Percentiles rank a stretch among this genome's conserved stretches.
Conservation (phyloP, 2,888 invertebrate genomes). For the Euproctis similis region DNA sequence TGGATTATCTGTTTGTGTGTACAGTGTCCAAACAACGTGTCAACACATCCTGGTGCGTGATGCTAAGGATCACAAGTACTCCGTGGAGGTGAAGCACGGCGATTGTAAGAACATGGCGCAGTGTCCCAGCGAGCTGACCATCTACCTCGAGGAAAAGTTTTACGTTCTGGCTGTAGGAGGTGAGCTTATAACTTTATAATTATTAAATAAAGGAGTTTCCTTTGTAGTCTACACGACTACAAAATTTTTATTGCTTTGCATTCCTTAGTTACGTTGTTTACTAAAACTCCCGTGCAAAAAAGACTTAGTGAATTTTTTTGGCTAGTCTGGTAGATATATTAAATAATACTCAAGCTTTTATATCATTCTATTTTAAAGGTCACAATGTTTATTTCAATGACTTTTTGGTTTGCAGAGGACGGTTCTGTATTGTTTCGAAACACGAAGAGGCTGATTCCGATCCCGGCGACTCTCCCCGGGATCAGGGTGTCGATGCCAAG, state of each 20-base stretch:
- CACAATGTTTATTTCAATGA: too few relatives aligned
- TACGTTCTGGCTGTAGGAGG: slow-evolving; percentile 71
- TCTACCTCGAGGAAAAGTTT: slow-evolving; percentile 83
- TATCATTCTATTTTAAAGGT: too few relatives aligned
- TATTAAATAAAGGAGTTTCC: too few relatives aligned
- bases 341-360: too few relatives aligned
- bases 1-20: slow-evolving; percentile 5
- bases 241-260: too few relatives aligned
- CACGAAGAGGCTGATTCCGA: slow-evolving; percentile 74
- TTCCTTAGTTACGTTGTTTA: too few relatives aligned
- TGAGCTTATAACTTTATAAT: too few relatives aligned
- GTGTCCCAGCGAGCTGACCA: slow-evolving; percentile 65
- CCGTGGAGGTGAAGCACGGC: slow-evolving; percentile 77
- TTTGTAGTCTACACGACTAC: too few relatives aligned
- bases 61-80: slow-evolving; percentile 80
- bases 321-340: too few relatives aligned
- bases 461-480: slow-evolving; percentile 84
- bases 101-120: slow-evolving; percentile 33
- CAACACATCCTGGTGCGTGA: slow-evolving; percentile 85
- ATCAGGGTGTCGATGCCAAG: slow-evolving; percentile 83
- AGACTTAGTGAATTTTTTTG: too few relatives aligned
- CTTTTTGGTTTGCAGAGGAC: slow-evolving; percentile 52
- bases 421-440: slow-evolving; percentile 73
- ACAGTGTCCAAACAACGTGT: slow-evolving; percentile 85
- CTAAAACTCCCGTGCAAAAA: too few relatives aligned